Conservation (phyloP, 1,140 invertebrate species). For the Myzus persicae region DNA sequence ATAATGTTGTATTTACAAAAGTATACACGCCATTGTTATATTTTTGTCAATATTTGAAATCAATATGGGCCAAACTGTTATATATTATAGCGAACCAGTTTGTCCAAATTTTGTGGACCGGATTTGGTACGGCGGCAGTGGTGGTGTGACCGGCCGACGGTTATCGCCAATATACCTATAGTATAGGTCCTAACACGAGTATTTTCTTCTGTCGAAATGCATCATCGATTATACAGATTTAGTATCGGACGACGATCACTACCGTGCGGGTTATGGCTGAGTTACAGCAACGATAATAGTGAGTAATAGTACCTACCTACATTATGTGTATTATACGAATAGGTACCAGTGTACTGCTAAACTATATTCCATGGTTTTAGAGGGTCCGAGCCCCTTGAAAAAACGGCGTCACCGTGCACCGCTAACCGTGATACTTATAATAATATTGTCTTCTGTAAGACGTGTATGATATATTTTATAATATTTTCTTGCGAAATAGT, state of each 20-base stretch:
- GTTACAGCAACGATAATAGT: not conserved
- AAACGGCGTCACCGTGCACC: not conserved
- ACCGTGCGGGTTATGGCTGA: not conserved
- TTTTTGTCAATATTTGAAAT: conserved; percentile 36
- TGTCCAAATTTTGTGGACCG: conserved; percentile 18
- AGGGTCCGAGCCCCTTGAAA: not conserved
- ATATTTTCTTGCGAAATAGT: conserved; percentile 33
- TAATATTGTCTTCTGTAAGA: not conserved
- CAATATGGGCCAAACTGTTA: not conserved
- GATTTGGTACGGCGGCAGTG: not conserved
- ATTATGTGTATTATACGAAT: not conserved
- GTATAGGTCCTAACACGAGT: not conserved
- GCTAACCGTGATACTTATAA: too few relatives aligned
- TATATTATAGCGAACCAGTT: conserved; percentile 46
- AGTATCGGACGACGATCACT: not conserved
- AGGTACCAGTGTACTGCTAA: too few relatives aligned
- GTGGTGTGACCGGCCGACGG: not conserved
- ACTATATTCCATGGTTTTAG: not conserved
- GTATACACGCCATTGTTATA: not conserved
- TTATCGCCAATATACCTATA: not conserved
- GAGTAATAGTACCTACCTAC: not conserved
- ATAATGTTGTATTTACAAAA: not conserved
- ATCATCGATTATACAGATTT: not conserved
- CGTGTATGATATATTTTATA: not conserved
- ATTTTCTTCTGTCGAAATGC: not conserved